Base-by-base conservation (phyloP, 1,140 invertebrate genomes). In the Odontomachus brunneus region DNA sequence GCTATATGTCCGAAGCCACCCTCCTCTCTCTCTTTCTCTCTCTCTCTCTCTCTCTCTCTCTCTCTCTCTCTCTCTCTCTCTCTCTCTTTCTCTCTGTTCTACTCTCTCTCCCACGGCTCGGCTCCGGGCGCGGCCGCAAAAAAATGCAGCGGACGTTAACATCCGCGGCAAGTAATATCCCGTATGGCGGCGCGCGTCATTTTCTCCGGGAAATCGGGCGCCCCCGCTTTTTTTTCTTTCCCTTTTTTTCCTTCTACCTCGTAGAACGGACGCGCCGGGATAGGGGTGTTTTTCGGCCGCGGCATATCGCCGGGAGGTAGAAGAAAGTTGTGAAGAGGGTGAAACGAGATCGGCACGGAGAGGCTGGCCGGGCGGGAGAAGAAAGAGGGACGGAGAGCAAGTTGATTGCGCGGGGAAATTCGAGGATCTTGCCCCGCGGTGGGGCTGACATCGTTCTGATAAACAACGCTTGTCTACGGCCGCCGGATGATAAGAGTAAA, bases 91-190 rank as follows among this genome's bases (percentile, higher is more conserved):
- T 51, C 73, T 71, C 69, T 33, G 15, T 65, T 9, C 12, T 22
- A 0, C 49, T 29, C 24, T 2, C 19, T n/a, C 74, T 65, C 62
- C 75, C 75, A 66, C 15, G 57, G 26, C 48, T 17, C 0, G 22
- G 29, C 29, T 33, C 38, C 38, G 38, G 38, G 19, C 33, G 51
- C 60, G 55, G 29, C 9, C 22, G 24, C 59, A 75, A 71, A 87
- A 85, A 89, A 84, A 89, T 82, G 86, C 85, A 88, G 72, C 84
- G 88, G 88, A 91, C 88, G 88, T 91, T 91, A 90, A 91, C 87
- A 91, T 90, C 87, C 87, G 62, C 67, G 48, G 81, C 89, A 72
- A 82, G 86, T 84, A 88, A 88, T 88, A 91, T 90, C 88, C 89
- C 87, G 82, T 81, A 84, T 65, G 74, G 81, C 84, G 55, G 83